phyloP scores from a whole-genome alignment of 2,113 vertebrate genomes.

The Cricetomys ansorgei region DNA sequence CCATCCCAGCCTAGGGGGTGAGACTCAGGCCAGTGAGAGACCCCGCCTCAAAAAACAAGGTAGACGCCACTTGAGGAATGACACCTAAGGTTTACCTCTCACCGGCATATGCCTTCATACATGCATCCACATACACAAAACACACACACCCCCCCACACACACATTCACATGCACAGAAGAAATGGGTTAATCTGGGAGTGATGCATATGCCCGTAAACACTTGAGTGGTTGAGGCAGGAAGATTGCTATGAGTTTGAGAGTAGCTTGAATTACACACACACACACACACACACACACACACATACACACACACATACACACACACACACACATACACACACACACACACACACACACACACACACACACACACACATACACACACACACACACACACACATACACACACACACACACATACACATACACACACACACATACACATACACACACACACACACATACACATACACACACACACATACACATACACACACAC shows the following conservation, averaged over 20 bases:
- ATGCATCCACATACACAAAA: neutral
- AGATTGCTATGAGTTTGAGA: neutral
- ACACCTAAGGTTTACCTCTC: neutral
- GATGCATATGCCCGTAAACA: neutral
- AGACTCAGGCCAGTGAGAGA: neutral
- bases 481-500: no score
- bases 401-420: no score
- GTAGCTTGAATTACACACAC: neutral
- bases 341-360: no score
- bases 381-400: no score
- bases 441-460: no score
- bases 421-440: no score
- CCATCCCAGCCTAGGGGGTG: neutral
- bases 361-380: no score
- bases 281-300: no score
- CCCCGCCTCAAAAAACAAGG: neutral
- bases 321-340: no score
- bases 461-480: no score
- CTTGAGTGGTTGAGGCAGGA: neutral
- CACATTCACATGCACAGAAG: neutral
- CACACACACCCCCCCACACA: neutral
- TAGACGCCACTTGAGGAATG: no score
- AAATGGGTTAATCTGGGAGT: neutral
- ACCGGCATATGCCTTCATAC: neutral
- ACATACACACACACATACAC: no score